Percentiles rank a stretch among this genome's conserved stretches.
Conservation (phyloP, 2,888 invertebrate species). For the Beris morrisii region DNA sequence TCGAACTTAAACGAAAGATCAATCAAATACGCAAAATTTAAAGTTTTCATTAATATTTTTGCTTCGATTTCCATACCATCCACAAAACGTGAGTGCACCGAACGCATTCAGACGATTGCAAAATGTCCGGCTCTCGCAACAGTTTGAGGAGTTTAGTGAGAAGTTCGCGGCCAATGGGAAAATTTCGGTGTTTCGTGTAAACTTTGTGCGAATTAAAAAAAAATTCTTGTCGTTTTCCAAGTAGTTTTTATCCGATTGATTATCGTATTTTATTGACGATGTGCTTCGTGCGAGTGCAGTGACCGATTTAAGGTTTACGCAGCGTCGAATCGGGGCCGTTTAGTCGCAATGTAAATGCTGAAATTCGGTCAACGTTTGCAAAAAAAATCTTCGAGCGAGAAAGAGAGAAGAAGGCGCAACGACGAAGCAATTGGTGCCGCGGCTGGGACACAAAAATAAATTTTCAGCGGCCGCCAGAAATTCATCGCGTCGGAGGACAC, state of each 20-base stretch:
- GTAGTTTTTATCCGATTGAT: slow-evolving; percentile 1
- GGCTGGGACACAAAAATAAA: not conserved
- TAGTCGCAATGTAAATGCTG: slow-evolving; percentile 14
- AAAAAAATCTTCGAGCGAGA: slow-evolving; percentile 24
- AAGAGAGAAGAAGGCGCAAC: slow-evolving; percentile 11
- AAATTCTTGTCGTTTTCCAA: not conserved
- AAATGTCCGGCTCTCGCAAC: not conserved
- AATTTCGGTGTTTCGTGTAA: slow-evolving; percentile 33
- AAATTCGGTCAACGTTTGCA: slow-evolving; percentile 38
- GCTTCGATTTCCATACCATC: no score
- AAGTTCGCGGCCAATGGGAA: slow-evolving; percentile 33
- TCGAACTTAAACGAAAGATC: no score
- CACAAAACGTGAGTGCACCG: no score
- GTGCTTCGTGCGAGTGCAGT: not conserved
- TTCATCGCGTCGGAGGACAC: not conserved
- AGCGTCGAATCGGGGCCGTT: not conserved
- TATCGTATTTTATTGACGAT: not conserved
- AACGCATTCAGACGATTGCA: not conserved
- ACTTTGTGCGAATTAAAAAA: slow-evolving; percentile 20
- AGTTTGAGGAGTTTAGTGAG: slow-evolving; percentile 28
- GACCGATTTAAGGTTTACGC: not conserved
- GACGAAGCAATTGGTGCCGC: not conserved
- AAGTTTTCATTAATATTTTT: no score
- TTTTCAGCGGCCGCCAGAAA: not conserved
- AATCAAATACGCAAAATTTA: no score